These are phyloP conservation scores for Drosophila sp. DNA, from an alignment of 1,140 invertebrate genomes.

Conservation along the genomic window DNA sequence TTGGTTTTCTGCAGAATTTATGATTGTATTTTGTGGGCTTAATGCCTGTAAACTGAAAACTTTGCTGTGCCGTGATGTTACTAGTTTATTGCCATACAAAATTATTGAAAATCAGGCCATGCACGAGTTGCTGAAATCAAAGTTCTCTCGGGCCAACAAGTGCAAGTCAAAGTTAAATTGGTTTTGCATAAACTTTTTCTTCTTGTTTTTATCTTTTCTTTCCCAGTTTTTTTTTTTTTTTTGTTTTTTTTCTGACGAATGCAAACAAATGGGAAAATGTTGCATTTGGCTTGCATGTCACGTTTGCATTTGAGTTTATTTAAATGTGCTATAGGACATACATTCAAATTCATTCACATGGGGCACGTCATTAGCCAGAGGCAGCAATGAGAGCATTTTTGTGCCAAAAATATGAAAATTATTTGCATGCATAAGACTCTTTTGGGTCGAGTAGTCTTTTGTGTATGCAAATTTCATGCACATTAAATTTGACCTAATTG, in stretches of 20 bases:
- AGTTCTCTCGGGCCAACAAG: slow-evolving; percentile 40
- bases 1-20: slow-evolving; percentile 52
- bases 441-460: not conserved
- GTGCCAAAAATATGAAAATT: slow-evolving; percentile 12
- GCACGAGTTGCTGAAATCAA: slow-evolving; percentile 68
- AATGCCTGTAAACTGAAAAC: slow-evolving; percentile 18
- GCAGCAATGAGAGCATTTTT: not conserved
- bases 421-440: not conserved
- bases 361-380: slow-evolving; percentile 3
- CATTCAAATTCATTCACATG: slow-evolving; percentile 3
- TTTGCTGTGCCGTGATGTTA: slow-evolving; percentile 19
- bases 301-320: slow-evolving; percentile 61
- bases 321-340: slow-evolving; percentile 24
- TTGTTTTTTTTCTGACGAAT: not conserved
- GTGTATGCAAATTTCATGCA: slow-evolving; percentile 21
- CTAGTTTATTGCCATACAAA: slow-evolving; percentile 69
- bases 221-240: slow-evolving; percentile 11
- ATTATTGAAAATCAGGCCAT: slow-evolving; percentile 77
- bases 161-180: slow-evolving; percentile 75
- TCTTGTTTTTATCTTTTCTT: slow-evolving; percentile 13
- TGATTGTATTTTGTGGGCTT: slow-evolving; percentile 36
- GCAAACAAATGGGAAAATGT: slow-evolving; percentile 20
- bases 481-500: slow-evolving; percentile 19
- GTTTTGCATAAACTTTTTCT: slow-evolving; percentile 54
- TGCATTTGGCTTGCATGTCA: slow-evolving; percentile 61